phyloP scores from a whole-genome alignment of 2,888 invertebrate genomes.

The Lepidochrysops patricia region DNA sequence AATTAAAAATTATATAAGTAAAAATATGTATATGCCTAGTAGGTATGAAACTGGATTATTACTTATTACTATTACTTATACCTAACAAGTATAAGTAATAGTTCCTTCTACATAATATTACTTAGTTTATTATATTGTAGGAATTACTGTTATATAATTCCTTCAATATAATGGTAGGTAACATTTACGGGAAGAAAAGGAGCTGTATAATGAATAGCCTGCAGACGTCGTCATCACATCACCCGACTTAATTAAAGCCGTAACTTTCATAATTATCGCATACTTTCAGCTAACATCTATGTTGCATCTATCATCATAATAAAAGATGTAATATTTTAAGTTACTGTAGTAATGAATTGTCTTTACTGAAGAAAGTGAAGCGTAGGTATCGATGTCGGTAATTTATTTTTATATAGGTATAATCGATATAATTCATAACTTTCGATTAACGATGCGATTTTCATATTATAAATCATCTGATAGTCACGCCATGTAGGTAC shows the following conservation, averaged over 20 bases:
- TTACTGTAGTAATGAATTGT: neutral
- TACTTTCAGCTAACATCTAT: neutral
- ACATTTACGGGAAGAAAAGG: neutral
- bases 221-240: neutral
- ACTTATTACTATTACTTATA: too few species aligned
- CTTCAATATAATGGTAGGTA: neutral
- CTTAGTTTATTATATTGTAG: too few species aligned
- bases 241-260: neutral
- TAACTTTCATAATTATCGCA: conserved; percentile 3
- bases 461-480: too few species aligned
- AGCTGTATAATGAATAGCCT: neutral
- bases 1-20: too few species aligned
- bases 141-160: too few species aligned
- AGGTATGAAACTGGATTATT: too few species aligned
- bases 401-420: neutral
- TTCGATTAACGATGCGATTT: too few species aligned
- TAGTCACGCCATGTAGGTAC: too few species aligned
- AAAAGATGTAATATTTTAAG: neutral
- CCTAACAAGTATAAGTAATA: too few species aligned
- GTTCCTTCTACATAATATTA: too few species aligned
- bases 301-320: neutral
- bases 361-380: neutral
- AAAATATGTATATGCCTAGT: too few species aligned
- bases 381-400: neutral
- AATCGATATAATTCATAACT: too few species aligned